Conservation (phyloP, 2,113 vertebrate species). For the Hemichromis elongatus region DNA sequence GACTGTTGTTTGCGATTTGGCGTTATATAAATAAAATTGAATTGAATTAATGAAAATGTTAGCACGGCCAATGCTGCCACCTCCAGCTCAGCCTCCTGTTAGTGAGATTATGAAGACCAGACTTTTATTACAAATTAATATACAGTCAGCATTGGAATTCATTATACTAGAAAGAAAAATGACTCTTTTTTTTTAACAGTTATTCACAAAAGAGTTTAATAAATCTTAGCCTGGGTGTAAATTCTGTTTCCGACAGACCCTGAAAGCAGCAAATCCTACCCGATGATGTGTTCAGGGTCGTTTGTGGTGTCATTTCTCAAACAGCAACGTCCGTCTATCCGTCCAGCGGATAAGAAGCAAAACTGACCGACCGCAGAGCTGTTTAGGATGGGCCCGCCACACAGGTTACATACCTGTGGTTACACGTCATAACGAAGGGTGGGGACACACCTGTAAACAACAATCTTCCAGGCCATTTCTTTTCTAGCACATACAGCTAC, state of each 20-base stretch:
- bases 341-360: slow-evolving; percentile 53
- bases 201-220: neutral
- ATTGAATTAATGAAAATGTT: neutral
- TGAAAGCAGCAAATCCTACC: slow-evolving; percentile 51
- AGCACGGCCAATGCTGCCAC: neutral
- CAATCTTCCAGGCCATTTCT: neutral
- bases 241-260: neutral
- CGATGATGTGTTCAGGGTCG: slow-evolving; percentile 51
- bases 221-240: neutral
- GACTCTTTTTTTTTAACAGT: neutral
- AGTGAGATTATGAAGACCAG: neutral
- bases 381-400: slow-evolving; percentile 47
- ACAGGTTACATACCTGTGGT: slow-evolving; percentile 64
- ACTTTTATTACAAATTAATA: neutral
- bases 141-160: neutral
- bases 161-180: neutral
- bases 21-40: too few relatives aligned
- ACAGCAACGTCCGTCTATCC: slow-evolving; percentile 66
- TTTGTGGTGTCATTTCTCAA: slow-evolving; percentile 25
- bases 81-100: neutral
- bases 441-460: neutral
- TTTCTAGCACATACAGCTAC: neutral
- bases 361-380: slow-evolving; percentile 51
- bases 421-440: neutral
- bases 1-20: too few relatives aligned